Base-by-base conservation (phyloP, 1,140 invertebrate species). In the Thaumatotibia leucotreta region DNA sequence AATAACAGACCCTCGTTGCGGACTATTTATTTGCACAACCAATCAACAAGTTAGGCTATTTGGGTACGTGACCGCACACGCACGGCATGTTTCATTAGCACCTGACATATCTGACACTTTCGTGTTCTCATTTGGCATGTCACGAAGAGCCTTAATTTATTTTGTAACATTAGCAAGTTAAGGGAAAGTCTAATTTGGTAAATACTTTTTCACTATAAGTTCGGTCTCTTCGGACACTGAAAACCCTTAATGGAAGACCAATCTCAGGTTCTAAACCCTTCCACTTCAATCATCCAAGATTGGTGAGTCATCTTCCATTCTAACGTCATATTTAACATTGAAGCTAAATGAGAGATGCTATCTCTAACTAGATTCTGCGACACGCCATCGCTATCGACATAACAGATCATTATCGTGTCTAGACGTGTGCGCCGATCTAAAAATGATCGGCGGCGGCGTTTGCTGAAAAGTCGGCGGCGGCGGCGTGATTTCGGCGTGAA, bases 81-180 rank as follows among this genome's bases (percentile, higher is more conserved):
- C 50, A 10, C 31, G 65, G 69, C 65, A 67, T 65, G 76, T 67
- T 71, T 77, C 72, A 79, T 82, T 80, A 82, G 65, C 72, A 73
- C 77, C 32, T 73, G 68, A 71, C 66, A 69, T 69, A 71, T 75
- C 70, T 77, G 74, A 75, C 77, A 75, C 62, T 72, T 62, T 70
- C 70, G 66, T 75, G 70, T 75, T 65, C 65, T 72, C 50, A 73
- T 76, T 77, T 80, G 62, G 65, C 73, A 74, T 72, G 76, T 69
- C 75, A 72, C 69, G 66, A 65, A 64, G 66, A 52, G 67, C 64
- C 11, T 33, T 68, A 64, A 67, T 70, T 64, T 66, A 20, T 23
- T 49, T 66, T 63, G 49, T 61, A 35, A 64, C 50, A 29, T 62
- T 63, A 63, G 14, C 27, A 9, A 24, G 61, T 75, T 72, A 72